Conservation (phyloP, 2,797 vertebrate species). For the Ctenochaetus hawaiiensis region DNA sequence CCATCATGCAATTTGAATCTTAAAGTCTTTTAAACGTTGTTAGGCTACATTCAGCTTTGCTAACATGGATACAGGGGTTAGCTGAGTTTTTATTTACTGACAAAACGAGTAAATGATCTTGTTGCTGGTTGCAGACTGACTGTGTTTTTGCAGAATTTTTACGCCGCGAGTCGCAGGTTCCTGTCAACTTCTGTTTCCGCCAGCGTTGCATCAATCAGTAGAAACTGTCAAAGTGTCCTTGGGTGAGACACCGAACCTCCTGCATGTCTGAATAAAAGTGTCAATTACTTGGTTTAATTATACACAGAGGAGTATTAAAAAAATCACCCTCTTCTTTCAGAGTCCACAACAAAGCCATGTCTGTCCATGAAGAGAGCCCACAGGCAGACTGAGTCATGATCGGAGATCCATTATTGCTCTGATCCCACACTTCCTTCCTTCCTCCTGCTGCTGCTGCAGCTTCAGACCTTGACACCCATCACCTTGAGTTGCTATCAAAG, state of each 20-base stretch:
- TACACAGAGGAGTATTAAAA: constrained; percentile 25
- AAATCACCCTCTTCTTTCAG: constrained; percentile 12
- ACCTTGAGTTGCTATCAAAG: constrained; percentile 75
- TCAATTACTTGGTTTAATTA: constrained; percentile 24
- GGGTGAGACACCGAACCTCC: constrained; percentile 3
- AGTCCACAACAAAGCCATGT: constrained; percentile 23
- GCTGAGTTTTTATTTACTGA: no score
- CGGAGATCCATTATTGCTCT: constrained; percentile 51
- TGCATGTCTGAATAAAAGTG: constrained; percentile 15
- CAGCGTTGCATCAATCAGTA: constrained; percentile 29
- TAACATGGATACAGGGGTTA: no score
- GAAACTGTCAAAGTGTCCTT: constrained; percentile 38
- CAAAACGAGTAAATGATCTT: not conserved
- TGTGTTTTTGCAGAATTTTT: not conserved
- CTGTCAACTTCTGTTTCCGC: not conserved
- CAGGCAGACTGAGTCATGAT: constrained; percentile 43
- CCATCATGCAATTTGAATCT: no score
- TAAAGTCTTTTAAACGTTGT: no score
- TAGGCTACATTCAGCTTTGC: no score
- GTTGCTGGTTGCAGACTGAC: not conserved
- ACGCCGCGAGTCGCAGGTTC: not conserved
- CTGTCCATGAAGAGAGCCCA: constrained; percentile 28
- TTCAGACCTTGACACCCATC: constrained; percentile 73
- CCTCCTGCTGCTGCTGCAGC: constrained; percentile 28
- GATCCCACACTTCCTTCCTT: constrained; percentile 38